Evolutionary conservation across 2,797 vertebrate species (phyloP).

Genomic region (Peromyscus aztecus): DNA sequence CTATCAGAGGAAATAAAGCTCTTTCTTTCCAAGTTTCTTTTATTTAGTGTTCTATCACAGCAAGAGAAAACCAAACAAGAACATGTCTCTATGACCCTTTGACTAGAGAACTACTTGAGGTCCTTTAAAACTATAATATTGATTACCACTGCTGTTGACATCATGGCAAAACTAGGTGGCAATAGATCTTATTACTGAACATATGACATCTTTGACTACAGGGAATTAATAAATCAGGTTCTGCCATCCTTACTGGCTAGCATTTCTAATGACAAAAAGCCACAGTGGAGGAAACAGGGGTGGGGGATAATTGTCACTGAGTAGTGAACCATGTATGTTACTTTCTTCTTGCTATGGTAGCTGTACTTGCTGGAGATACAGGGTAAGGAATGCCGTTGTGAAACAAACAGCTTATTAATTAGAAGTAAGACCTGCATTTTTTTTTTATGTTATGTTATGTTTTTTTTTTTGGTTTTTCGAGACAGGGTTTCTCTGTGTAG

Average conservation of each 20-base stretch:
- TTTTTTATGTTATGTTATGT: neutral
- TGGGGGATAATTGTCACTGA: neutral
- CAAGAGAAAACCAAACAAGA: neutral
- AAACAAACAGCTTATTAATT: neutral
- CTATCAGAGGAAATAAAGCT: neutral
- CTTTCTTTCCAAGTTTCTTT: neutral
- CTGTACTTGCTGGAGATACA: neutral
- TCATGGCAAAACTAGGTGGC: neutral
- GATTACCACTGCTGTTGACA: neutral
- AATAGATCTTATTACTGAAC: neutral
- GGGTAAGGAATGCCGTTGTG: neutral
- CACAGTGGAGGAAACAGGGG: neutral
- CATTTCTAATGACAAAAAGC: neutral
- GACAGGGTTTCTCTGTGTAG: too few species aligned
- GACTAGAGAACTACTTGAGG: neutral
- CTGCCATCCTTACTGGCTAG: neutral
- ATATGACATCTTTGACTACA: neutral
- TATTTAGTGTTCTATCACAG: neutral
- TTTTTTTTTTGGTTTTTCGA: too few species aligned
- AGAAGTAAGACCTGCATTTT: neutral
- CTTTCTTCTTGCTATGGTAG: neutral
- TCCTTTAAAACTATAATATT: neutral
- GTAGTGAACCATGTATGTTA: neutral
- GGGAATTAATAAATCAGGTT: neutral
- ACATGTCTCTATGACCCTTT: neutral